Conservation (phyloP, 2,113 vertebrate species). For the Syrmaticus mikado region DNA sequence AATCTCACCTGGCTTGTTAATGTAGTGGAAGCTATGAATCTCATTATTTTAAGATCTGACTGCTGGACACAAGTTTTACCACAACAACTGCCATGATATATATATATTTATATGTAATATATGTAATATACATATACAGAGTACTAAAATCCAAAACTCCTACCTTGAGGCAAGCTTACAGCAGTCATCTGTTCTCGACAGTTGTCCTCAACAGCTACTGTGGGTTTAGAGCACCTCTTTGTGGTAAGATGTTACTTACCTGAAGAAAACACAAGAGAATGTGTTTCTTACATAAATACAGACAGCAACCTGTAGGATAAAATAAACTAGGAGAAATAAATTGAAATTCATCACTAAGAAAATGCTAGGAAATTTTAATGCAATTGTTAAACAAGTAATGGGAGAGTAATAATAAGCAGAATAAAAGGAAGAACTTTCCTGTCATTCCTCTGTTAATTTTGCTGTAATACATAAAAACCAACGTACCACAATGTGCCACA, state of each 20-base stretch:
- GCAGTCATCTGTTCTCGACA: slow-evolving; percentile 46
- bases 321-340: not conserved
- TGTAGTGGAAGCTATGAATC: slow-evolving; percentile 66
- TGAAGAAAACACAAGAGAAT: not conserved
- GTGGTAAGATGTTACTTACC: slow-evolving; percentile 64
- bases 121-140: not conserved
- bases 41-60: slow-evolving; percentile 71
- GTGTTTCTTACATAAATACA: not conserved
- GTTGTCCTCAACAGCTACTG: not conserved
- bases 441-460: not conserved
- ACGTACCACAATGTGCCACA: not conserved
- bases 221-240: slow-evolving; percentile 82
- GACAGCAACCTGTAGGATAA: not conserved
- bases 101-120: not conserved
- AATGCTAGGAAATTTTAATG: not conserved
- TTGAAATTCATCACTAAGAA: slow-evolving; percentile 1
- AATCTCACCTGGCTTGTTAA: slow-evolving; percentile 62
- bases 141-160: slow-evolving; percentile 64
- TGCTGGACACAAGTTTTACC: slow-evolving; percentile 60
- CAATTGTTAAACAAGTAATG: slow-evolving; percentile 3
- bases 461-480: not conserved
- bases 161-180: slow-evolving; percentile 37
- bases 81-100: slow-evolving; percentile 51
- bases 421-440: not conserved
- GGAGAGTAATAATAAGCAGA: not conserved